Base-by-base conservation (phyloP, 2,888 invertebrate genomes). In the Adineta ricciae region DNA sequence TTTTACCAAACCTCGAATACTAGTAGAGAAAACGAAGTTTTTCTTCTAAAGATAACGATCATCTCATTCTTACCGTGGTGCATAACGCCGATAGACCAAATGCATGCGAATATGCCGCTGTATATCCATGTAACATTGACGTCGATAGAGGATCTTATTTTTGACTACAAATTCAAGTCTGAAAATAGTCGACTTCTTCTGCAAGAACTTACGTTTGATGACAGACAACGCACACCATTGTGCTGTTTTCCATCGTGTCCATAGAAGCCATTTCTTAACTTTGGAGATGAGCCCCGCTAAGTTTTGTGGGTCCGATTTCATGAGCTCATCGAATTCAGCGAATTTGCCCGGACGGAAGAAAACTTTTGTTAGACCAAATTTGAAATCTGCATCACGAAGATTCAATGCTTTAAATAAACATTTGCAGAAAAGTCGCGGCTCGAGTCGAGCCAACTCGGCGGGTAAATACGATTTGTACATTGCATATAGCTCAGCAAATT, bases 331-430 rank as follows among this genome's bases (percentile, higher is more conserved):
- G 91, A 97, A 92, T 92, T 99, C 97, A 0, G 96, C 94, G 91
- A 97, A 98, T 91, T 98, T 99, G 85, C 98, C 98, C 0, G 98
- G 97, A 0, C 97, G 93, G 93, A 99, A 99, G 92, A 99, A 99
- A 27, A 99, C 96, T 89, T 96, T 94, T 0, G 97, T 97, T 88
- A 97, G 93, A 32, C 98, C 98, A 92, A 99, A 98, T 90, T 95
- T 96, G 92, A 95, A 98, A 91, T 99, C 98, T 88, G 93, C 94
- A 87, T 95, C 94, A 87, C 95, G 94, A n/a, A 99, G 92, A 84
- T 96, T 96, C 87, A 99, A 92, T 87, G 97, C 97, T 91, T 96
- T 95, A 88, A 98, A 93, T 90, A 98, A 93, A 1, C 96, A 95
- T 92, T 97, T 97, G 90, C 97, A 97, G 92, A 99, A 99, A 78